Evolutionary conservation across 2,113 vertebrate species (phyloP).

Genomic region (Ibidorhyncha struthersii): DNA sequence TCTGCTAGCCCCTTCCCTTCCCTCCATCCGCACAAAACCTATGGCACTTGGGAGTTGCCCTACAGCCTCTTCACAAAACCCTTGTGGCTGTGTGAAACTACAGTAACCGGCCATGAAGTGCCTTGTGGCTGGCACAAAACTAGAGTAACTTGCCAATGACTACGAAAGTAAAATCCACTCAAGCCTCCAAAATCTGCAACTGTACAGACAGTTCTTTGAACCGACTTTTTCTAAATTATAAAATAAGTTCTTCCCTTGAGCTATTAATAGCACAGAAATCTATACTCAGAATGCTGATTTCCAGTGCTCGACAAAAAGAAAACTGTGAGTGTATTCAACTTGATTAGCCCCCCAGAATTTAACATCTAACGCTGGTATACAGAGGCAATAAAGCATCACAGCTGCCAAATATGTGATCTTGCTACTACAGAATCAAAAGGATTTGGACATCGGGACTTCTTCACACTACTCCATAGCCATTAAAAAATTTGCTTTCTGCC

Average conservation of each 20-base stretch:
- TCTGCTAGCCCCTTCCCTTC: background rate
- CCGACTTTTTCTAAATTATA: background rate
- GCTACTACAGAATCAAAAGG: background rate
- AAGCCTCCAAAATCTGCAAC: background rate
- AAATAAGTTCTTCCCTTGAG: background rate
- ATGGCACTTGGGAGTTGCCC: fast-evolving
- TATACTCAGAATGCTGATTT: background rate
- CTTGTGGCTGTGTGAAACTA: no score
- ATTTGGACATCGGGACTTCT: background rate
- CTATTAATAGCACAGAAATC: background rate
- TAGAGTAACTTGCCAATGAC: background rate
- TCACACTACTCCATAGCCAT: background rate
- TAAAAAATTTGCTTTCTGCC: background rate
- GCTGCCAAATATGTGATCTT: background rate
- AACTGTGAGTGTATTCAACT: background rate
- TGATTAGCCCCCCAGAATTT: background rate
- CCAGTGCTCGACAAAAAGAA: background rate
- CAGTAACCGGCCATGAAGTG: background rate
- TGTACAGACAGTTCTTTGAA: background rate
- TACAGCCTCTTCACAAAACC: background rate
- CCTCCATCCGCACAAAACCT: fast-evolving
- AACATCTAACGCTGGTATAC: background rate
- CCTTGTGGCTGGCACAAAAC: background rate
- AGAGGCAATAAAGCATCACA: background rate
- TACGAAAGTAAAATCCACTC: background rate